Conservation (phyloP, 2,113 vertebrate species). For the Chascanopsetta lugubris region DNA sequence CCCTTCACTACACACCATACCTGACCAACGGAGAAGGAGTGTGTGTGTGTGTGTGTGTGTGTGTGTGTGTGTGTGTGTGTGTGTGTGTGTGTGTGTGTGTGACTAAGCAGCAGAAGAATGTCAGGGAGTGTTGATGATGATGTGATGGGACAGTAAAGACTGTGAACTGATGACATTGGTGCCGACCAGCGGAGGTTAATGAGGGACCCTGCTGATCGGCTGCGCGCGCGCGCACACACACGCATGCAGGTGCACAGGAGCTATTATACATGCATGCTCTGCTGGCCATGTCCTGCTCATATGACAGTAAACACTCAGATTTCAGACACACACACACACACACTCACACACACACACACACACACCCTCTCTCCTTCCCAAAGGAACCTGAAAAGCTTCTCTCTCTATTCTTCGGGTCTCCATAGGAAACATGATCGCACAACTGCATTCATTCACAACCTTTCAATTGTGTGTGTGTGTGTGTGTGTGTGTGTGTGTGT, state of each 20-base stretch:
- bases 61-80: no score
- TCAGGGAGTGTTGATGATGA: conserved; percentile 29
- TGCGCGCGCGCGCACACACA: not conserved
- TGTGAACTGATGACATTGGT: conserved; percentile 20
- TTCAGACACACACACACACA: conserved; percentile 21
- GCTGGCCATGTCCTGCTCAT: not conserved
- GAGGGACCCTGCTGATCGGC: conserved; percentile 1
- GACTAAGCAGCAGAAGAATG: conserved; percentile 43
- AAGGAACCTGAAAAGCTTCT: conserved; percentile 24
- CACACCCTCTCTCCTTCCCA: not conserved
- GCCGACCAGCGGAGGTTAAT: conserved; percentile 22
- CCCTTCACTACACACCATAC: not conserved
- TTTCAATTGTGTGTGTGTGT: conserved; percentile 5
- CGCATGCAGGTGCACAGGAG: conserved; percentile 1
- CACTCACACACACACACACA: not conserved
- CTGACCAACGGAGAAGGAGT: not conserved
- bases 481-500: not conserved
- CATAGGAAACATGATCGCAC: not conserved
- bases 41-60: not conserved
- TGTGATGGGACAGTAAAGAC: conserved; percentile 25
- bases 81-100: no score
- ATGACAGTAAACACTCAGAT: conserved; percentile 23
- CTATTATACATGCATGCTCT: not conserved
- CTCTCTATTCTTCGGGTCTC: conserved; percentile 9
- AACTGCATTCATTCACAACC: conserved; percentile 19